Conservation (phyloP, 2,888 invertebrate species). For the Sphaerophoria rueppellii region DNA sequence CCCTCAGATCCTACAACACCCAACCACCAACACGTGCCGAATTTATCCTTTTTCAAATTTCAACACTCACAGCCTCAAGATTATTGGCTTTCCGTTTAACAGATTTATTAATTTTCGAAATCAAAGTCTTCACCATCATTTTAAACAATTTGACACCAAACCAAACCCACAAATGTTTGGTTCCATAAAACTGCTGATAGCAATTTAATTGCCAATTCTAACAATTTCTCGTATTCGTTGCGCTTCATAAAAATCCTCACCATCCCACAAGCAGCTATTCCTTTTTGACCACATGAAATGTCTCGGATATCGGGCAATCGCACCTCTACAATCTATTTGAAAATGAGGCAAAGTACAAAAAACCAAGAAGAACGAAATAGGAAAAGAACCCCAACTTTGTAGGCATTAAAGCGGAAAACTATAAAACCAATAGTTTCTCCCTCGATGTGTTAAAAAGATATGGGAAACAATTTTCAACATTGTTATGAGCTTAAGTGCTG, state of each 20-base stretch:
- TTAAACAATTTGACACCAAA: conserved; percentile 10
- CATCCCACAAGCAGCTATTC: conserved; percentile 51
- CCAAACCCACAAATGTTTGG: conserved; percentile 59
- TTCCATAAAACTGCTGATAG: conserved; percentile 50
- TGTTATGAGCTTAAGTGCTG: conserved; percentile 70
- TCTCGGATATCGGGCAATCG: conserved; percentile 44
- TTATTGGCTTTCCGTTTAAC: conserved; percentile 33
- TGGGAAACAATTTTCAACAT: conserved; percentile 71
- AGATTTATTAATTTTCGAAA: conserved; percentile 57
- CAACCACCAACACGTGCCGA: no score
- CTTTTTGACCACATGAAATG: conserved; percentile 57
- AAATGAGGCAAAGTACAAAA: conserved; percentile 1
- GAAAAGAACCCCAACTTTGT: conserved; percentile 42
- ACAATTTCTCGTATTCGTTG: conserved; percentile 49
- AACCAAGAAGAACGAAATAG: neutral
- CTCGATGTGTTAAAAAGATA: conserved; percentile 70
- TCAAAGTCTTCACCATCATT: neutral
- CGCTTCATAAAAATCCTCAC: conserved; percentile 62
- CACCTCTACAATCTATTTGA: conserved; percentile 60
- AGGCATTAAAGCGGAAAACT: conserved; percentile 71
- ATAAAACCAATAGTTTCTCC: conserved; percentile 72
- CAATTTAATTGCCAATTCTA: conserved; percentile 69
- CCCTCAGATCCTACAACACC: no score
- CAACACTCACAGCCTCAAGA: conserved; percentile 8
- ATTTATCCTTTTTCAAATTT: neutral